Base-by-base conservation (phyloP, 1,140 invertebrate genomes). In the Penaeus vannamei region DNA sequence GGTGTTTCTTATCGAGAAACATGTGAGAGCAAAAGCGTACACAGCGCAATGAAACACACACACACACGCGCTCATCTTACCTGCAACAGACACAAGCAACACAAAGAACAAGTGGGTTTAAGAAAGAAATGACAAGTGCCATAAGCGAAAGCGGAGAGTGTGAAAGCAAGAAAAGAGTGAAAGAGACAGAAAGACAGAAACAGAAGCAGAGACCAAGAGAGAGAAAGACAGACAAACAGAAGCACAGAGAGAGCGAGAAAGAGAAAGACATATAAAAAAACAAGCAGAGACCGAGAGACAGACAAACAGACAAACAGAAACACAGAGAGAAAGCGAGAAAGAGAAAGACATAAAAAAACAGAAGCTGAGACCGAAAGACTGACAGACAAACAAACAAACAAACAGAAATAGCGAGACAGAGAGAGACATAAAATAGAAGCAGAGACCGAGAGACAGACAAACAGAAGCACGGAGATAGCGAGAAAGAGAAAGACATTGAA, bases 401-500 rank as follows among this genome's bases (percentile, higher is more conserved):
- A n/a, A n/a, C n/a, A 84, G 61, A 42, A 29, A 66, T 59, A 77
- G 84, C 72, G 66, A 76, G 66, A 77, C 64, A 62, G 77, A 87
- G 46, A 87, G 86, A 81, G 86, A 87, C 60, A 87, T 76, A 81
- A 59, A 81, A 76, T 64, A 60, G 81, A 76, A 81, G 77, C 64
- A 76, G 80, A 76, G 80, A 76, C 22, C 17, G 36, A 26, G 36
- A 53, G 26, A 23, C 20, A 20, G 19, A 20, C 2, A 53, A 36
- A 53, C 14, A 81, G 19, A 46, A 8, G 32, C 2, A 84, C 60
- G 82, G 85, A 87, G 77, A 82, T 42, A 83, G 86, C 87, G 66
- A 90, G 79, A 86, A 59, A 82, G 80, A 83, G 80, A 90, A 66
- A 90, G 83, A 86, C 76, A 91, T 32, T 4, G 59, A 79, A 81